A percentile compares a stretch with the other conserved stretches of the same genome.
These are phyloP conservation scores for Callionymus lyra DNA, from an alignment of 2,113 vertebrate species.

Conservation along the genomic window DNA sequence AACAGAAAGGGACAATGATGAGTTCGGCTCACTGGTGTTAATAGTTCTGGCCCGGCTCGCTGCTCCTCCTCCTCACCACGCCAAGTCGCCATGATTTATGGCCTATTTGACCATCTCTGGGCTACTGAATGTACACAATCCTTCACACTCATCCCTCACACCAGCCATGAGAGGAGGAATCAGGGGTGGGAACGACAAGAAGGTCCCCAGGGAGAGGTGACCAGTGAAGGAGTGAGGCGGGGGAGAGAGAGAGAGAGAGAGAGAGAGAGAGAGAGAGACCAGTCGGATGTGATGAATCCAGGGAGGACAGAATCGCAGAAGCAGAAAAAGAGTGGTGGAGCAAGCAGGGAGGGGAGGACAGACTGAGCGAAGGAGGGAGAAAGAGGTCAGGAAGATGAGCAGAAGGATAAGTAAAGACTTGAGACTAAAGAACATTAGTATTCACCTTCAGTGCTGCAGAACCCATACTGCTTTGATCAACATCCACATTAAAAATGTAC, in stretches of 20 bases:
- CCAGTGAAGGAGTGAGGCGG: conserved; percentile 1
- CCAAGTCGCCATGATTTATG: conserved; percentile 50
- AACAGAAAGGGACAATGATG: conserved; percentile 26
- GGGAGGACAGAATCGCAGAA: conserved; percentile 7
- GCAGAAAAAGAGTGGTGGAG: conserved; percentile 15
- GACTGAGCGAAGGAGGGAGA: conserved; percentile 12
- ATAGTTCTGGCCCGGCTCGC: conserved; percentile 47
- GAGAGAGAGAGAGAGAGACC: background rate
- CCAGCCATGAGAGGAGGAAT: conserved; percentile 8
- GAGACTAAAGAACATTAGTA: conserved; percentile 32
- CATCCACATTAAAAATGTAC: too few relatives aligned
- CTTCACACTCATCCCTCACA: conserved; percentile 33
- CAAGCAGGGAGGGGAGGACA: conserved; percentile 9
- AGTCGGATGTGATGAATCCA: conserved; percentile 6
- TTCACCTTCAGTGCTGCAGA: conserved; percentile 32
- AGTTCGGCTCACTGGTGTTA: conserved; percentile 44
- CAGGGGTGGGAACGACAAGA: conserved; percentile 1
- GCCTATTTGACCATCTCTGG: conserved; percentile 49
- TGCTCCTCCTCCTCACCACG: conserved; percentile 27
- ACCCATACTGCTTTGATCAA: conserved; percentile 1
- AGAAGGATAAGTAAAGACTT: conserved; percentile 13
- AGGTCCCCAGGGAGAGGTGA: conserved; percentile 5
- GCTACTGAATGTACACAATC: conserved; percentile 39
- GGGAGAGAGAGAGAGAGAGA: too few relatives aligned
- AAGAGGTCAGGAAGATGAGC: conserved; percentile 9